Conservation (phyloP, 2,888 invertebrate genomes). For the Limnephilus auricula region DNA sequence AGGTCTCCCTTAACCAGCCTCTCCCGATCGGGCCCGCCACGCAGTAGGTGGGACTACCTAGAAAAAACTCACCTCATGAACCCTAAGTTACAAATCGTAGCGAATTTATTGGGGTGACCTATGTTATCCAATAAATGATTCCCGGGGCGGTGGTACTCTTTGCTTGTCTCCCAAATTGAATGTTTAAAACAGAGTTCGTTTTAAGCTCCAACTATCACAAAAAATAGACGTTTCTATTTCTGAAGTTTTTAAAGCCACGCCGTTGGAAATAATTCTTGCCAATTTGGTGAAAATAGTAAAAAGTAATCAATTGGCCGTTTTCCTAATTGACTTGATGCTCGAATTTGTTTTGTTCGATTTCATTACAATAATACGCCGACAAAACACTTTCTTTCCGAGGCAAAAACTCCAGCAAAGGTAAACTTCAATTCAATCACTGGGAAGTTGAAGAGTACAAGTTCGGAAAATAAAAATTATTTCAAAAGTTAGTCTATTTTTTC, state of each 20-base stretch:
- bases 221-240: background rate
- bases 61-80: too few relatives aligned
- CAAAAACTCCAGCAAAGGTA: constrained; percentile 7
- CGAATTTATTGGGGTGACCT: too few relatives aligned
- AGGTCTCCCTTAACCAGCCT: too few relatives aligned
- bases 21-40: too few relatives aligned
- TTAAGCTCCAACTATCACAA: background rate
- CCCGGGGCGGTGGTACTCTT: too few relatives aligned
- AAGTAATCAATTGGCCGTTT: constrained; percentile 6
- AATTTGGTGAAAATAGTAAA: background rate
- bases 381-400: constrained; percentile 32
- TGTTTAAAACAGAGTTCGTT: background rate
- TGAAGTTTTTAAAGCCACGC: background rate
- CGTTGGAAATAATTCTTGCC: background rate
- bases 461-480: background rate
- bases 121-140: too few relatives aligned
- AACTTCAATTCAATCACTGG: background rate
- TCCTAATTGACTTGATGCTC: constrained; percentile 17
- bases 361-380: constrained; percentile 21
- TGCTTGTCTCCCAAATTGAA: too few relatives aligned
- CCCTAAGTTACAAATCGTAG: too few relatives aligned
- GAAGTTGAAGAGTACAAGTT: background rate
- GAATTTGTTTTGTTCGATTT: constrained; percentile 8
- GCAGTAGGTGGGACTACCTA: too few relatives aligned
- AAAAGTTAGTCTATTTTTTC: too few relatives aligned